Evolutionary conservation across 2,888 invertebrate species (phyloP).

Genomic region (Drosophila antonietae): DNA sequence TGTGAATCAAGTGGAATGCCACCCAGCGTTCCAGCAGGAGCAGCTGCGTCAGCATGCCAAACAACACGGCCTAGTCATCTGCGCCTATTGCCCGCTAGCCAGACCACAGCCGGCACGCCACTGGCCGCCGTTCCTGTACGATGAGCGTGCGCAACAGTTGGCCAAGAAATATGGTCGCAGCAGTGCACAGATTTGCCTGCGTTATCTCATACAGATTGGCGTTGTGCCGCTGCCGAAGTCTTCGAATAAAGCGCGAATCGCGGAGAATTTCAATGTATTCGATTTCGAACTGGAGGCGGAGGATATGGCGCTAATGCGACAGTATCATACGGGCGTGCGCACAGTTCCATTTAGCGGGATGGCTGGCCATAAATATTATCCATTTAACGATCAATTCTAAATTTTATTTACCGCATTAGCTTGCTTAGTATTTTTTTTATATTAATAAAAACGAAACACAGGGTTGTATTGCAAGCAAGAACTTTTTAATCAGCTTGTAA

Average conservation of each 20-base stretch:
- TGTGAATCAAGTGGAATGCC: conserved; percentile 84
- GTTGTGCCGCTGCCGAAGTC: conserved; percentile 87
- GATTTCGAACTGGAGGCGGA: conserved; percentile 86
- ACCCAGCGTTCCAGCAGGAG: conserved; percentile 83
- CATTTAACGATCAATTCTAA: conserved; percentile 80
- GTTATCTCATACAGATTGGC: conserved; percentile 87
- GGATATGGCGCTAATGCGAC: conserved; percentile 83
- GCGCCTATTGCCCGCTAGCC: conserved; percentile 91
- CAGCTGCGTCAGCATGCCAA: conserved; percentile 89
- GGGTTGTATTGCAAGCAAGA: conserved; percentile 15
- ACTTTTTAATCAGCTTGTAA: conserved; percentile 43
- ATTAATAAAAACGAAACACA: conserved; percentile 42
- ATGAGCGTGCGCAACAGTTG: conserved; percentile 85
- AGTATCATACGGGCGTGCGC: conserved; percentile 73
- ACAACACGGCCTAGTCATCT: conserved; percentile 87
- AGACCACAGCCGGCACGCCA: conserved; percentile 86
- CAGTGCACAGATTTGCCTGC: conserved; percentile 87
- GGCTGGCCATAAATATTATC: conserved; percentile 81
- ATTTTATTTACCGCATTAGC: conserved; percentile 8
- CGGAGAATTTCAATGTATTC: conserved; percentile 86
- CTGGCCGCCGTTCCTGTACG: conserved; percentile 85
- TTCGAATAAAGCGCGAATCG: conserved; percentile 85
- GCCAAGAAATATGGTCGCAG: conserved; percentile 87
- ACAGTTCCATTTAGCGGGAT: conserved; percentile 81
- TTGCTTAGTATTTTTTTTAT: conserved; percentile 29